Percentiles rank a stretch among this genome's conserved stretches.
These are phyloP conservation scores for Gryllus longicercus DNA, from an alignment of 2,888 invertebrate genomes.

Conservation along the genomic window DNA sequence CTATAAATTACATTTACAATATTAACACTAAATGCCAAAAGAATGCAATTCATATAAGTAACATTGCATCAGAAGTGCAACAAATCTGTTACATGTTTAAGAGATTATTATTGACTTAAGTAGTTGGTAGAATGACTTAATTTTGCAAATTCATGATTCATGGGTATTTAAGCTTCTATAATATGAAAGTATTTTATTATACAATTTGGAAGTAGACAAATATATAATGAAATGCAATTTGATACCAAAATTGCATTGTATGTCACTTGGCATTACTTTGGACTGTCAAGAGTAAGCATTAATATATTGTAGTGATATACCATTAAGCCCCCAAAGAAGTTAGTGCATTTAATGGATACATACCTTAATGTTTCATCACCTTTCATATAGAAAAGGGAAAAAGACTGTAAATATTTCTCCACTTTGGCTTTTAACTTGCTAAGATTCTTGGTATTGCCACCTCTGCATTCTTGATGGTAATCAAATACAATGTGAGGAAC, in stretches of 20 bases:
- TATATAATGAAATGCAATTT: not conserved
- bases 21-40: constrained; percentile 20
- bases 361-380: constrained; percentile 50
- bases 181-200: not conserved
- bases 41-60: not conserved
- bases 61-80: not conserved
- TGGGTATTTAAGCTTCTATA: too few relatives aligned
- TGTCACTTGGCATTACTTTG: not conserved
- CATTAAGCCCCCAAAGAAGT: too few relatives aligned
- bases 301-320: too few relatives aligned
- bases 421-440: constrained; percentile 77
- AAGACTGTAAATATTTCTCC: constrained; percentile 67
- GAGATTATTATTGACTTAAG: too few relatives aligned
- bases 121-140: too few relatives aligned
- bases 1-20: not conserved
- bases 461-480: constrained; percentile 91
- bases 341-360: constrained; percentile 5
- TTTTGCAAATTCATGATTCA: too few relatives aligned
- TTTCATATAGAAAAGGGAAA: constrained; percentile 68
- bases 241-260: not conserved
- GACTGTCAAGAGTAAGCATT: too few relatives aligned
- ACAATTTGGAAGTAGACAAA: not conserved
- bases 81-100: too few relatives aligned
- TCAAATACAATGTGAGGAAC: constrained; percentile 90
- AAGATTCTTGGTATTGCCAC: constrained; percentile 75